Evolutionary conservation across 2,113 vertebrate genomes (phyloP), one percentile per base, ranked within the genome.

Genomic region (Craseonycteris thonglongyai): DNA sequence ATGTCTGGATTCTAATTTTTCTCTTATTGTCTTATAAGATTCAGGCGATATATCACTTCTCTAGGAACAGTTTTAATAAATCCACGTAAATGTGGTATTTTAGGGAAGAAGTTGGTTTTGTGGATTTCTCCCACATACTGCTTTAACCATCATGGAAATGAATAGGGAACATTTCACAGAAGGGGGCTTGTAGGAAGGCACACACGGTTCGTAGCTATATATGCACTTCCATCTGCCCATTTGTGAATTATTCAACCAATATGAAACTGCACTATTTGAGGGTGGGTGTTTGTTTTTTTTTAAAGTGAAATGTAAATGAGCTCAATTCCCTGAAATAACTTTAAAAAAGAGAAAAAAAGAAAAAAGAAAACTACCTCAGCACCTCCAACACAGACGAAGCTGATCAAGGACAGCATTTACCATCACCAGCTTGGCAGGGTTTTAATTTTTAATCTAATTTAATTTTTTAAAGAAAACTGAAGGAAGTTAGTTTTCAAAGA

Each of bases 181-280:
- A 79, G 59, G 63, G 14, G 9, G 21, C 65, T 65, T 35, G 22
- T 51, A 42, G 9, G 49, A 91, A 69, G 42, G 76, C 78, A 59
- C 59, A 85, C 82, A 74, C 18, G 21, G 30, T 79, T 68, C 74
- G 82, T 79, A 91, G 83, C 95, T 93, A 51, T 95, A 93, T 95
- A 86, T 84, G 49, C 30, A 30, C 33, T 68, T 79, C 96, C 96
- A 97, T 97, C 96, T 97, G 95, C 59, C 85, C 33, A 3, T 81
- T 88, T 2, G 40, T 95, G 88, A 97, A 92, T 95, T 97, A 95
- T 94, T 97, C 95, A 96, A 54, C 65, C 82, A 91, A 82, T 51
- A 40, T 6, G n/a, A 65, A 88, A 84, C 66, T 69, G 54, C 87
- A 87, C 85, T 92, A 45, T 80, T 82, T 88, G 83, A 22, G 61